Percentiles rank a stretch among this genome's conserved stretches.
phyloP scores from a whole-genome alignment of 2,113 vertebrate species.

The Rattus norvegicus region DNA sequence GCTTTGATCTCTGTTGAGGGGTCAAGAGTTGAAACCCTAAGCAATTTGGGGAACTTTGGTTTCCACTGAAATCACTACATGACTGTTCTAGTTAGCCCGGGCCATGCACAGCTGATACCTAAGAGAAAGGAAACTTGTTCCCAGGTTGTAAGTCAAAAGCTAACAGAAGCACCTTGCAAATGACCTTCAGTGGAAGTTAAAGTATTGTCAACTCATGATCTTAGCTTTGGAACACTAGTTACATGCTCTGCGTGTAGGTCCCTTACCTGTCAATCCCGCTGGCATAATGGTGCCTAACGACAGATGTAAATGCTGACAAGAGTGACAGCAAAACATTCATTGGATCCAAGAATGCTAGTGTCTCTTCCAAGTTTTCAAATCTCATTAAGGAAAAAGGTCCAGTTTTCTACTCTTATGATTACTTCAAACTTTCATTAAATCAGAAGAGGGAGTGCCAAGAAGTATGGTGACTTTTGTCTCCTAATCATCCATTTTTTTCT shows the following conservation, averaged over 20 bases:
- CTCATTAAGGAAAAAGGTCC: constrained; percentile 48
- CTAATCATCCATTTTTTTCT: neutral
- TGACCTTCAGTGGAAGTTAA: neutral
- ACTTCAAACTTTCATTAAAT: constrained; percentile 49
- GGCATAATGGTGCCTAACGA: neutral
- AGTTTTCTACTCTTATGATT: constrained; percentile 35
- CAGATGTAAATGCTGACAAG: neutral
- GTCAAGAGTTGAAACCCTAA: neutral
- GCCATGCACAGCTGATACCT: neutral
- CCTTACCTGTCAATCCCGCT: neutral
- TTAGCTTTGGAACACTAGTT: neutral
- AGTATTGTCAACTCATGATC: neutral
- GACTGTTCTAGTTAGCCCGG: neutral
- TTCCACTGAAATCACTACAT: constrained; percentile 24
- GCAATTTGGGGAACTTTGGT: neutral
- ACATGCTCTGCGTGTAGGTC: neutral
- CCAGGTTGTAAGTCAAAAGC: neutral
- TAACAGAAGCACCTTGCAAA: neutral
- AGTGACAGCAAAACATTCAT: neutral
- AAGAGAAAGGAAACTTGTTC: neutral
- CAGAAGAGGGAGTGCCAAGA: neutral
- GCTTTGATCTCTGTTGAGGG: neutral
- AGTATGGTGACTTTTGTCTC: constrained; percentile 54
- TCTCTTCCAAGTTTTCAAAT: constrained; percentile 28
- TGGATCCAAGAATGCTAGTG: neutral